phyloP scores from a whole-genome alignment of 2,888 invertebrate genomes.

The Cryptus viduatorius region DNA sequence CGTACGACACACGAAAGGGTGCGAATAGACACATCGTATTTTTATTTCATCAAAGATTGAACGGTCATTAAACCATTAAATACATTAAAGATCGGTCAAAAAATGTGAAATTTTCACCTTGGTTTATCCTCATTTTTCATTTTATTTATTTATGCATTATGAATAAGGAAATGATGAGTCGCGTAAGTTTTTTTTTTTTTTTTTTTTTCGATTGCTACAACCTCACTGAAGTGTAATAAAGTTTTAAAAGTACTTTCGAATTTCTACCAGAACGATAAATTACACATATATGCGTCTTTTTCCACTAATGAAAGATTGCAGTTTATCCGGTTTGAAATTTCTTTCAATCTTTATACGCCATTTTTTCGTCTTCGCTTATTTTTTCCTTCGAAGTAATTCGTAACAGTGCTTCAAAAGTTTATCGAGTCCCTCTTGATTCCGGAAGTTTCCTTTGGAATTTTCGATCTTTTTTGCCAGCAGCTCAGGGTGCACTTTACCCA shows the following conservation, averaged over 20 bases:
- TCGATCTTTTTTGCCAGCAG: slow-evolving; percentile 87
- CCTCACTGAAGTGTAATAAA: background rate
- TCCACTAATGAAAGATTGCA: background rate
- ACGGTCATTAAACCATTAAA: too few species aligned
- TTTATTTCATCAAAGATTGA: too few species aligned
- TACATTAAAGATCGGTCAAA: too few species aligned
- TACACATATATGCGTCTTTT: background rate
- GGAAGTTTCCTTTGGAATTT: slow-evolving; percentile 87
- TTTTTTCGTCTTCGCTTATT: background rate
- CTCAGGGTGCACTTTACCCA: slow-evolving; percentile 86
- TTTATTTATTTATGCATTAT: background rate
- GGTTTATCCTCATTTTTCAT: too few species aligned
- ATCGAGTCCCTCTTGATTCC: slow-evolving; percentile 86
- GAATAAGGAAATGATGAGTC: background rate
- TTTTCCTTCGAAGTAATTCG: slow-evolving; percentile 54
- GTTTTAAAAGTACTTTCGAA: background rate
- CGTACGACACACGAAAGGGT: too few species aligned
- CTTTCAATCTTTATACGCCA: background rate
- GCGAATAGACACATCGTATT: too few species aligned
- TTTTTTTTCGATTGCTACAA: background rate
- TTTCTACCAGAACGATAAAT: background rate
- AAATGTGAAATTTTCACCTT: too few species aligned
- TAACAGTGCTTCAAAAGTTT: slow-evolving; percentile 75
- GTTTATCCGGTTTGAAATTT: background rate
- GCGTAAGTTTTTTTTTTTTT: background rate